Evolutionary conservation across 2,113 vertebrate genomes (phyloP), one percentile per base, ranked within the genome.

Genomic region (Entelurus aequoreus): DNA sequence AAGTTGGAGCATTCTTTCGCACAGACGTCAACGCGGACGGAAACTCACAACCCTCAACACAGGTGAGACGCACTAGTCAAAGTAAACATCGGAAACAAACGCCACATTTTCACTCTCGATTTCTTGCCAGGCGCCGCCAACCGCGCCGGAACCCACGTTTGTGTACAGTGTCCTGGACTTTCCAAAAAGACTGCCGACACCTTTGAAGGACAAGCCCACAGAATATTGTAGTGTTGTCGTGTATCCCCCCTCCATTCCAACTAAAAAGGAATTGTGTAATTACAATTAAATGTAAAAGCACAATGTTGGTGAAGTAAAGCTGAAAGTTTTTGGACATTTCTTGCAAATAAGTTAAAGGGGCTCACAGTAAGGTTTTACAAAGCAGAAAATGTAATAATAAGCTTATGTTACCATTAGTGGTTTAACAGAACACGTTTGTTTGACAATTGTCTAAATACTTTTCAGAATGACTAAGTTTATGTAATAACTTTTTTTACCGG

Each of bases 161-260:
- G 38, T 83, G 61, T 87, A 84, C 75, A 86, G 86, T 0, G 54
- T 87, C 48, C 62, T 84, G 70, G 74, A 87, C 69, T 86, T 87
- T 63, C 74, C 86, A 10, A 80, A 68, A 61, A 86, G 77, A 67
- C 8, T 59, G 8, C 4, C 50, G 0, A n/a, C 53, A 7, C 52
- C 47, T 47, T 5, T 66, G 36, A 66, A 71, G 16, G 6, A 57
- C 0, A 42, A 50, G 50, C 48, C 57, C 0, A 76, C 75, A 3
- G 73, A 82, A 36, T 87, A 86, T 1, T 77, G 79, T 21, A 54
- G 54, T 1, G 64, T 84, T 68, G 19, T 19, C 68, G 60, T 19
- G 37, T 78, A 74, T 62, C 59, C 63, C 8, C 4, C 64, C 15
- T 19, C 19, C 19, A 1, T 19, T 19, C 19, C 19, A 54, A 79